These are phyloP conservation scores for Amblyraja radiata DNA, from an alignment of 2,797 vertebrate species.

Conservation along the genomic window DNA sequence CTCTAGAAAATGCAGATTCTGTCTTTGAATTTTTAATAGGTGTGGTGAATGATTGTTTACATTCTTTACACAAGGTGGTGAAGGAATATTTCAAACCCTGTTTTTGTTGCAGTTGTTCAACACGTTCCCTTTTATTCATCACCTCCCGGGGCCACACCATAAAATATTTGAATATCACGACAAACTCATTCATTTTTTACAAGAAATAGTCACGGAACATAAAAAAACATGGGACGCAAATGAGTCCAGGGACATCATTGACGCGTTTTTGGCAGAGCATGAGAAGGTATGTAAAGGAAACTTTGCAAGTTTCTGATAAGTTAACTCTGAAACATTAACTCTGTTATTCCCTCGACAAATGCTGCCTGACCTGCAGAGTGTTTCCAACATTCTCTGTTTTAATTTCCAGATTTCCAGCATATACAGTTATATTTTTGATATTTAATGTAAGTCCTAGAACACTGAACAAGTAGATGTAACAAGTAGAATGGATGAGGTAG, in stretches of 20 bases:
- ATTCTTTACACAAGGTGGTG: not conserved
- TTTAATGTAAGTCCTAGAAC: too few relatives aligned
- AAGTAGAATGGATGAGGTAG: too few relatives aligned
- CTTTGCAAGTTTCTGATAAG: too few relatives aligned
- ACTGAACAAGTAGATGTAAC: too few relatives aligned
- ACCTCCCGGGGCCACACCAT: conserved; percentile 41
- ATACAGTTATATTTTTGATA: too few relatives aligned
- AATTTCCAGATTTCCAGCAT: too few relatives aligned
- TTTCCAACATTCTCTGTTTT: too few relatives aligned
- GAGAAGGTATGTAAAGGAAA: conserved; percentile 43
- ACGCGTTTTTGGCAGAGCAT: conserved; percentile 55
- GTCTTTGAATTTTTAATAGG: not conserved
- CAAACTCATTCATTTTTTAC: conserved; percentile 34
- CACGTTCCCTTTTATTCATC: conserved; percentile 6
- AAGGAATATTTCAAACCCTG: not conserved
- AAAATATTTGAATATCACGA: conserved; percentile 40
- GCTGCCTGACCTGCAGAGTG: too few relatives aligned
- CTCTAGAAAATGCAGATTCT: not conserved
- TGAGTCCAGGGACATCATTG: conserved; percentile 52
- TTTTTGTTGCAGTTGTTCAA: conserved; percentile 39
- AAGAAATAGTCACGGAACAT: conserved; percentile 42
- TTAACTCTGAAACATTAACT: too few relatives aligned
- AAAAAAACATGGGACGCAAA: conserved; percentile 48
- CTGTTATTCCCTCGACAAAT: too few relatives aligned
- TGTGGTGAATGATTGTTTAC: not conserved